These are phyloP conservation scores for Lethrus apterus DNA, from an alignment of 1,140 invertebrate genomes.

Conservation along the genomic window DNA sequence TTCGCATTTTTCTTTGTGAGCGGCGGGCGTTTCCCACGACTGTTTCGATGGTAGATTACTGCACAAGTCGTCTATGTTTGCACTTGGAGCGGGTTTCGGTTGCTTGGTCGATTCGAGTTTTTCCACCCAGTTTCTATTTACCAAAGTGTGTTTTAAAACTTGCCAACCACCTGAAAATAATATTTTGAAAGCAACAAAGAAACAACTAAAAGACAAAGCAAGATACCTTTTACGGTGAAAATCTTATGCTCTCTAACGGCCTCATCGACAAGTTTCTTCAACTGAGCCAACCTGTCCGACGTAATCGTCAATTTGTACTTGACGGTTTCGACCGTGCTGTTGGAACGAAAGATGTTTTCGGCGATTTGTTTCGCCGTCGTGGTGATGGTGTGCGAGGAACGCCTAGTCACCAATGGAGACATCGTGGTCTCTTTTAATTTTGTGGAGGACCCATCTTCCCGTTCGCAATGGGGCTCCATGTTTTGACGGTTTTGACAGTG, in stretches of 20 bases:
- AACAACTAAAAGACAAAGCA: background rate
- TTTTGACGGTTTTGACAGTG: background rate
- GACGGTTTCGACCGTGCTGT: slow-evolving; percentile 22
- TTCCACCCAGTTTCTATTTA: slow-evolving; percentile 56
- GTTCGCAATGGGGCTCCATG: background rate
- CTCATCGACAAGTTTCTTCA: slow-evolving; percentile 43
- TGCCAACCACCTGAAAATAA: slow-evolving; percentile 40
- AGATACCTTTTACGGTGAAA: slow-evolving; percentile 44
- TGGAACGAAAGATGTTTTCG: slow-evolving; percentile 21
- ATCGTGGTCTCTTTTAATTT: slow-evolving; percentile 7
- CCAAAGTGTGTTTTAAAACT: slow-evolving; percentile 46
- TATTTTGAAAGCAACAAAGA: slow-evolving; percentile 2
- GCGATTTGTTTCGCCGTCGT: slow-evolving; percentile 20
- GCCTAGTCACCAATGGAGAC: slow-evolving; percentile 13
- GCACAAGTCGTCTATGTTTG: slow-evolving; percentile 29
- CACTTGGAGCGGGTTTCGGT: background rate
- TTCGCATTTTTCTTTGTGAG: slow-evolving; percentile 45
- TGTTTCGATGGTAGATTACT: slow-evolving; percentile 45
- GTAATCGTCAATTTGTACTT: slow-evolving; percentile 38
- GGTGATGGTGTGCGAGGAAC: slow-evolving; percentile 18
- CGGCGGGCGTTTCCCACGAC: slow-evolving; percentile 40
- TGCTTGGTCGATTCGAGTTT: slow-evolving; percentile 46
- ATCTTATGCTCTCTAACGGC: slow-evolving; percentile 46
- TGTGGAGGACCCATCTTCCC: background rate
- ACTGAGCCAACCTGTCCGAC: slow-evolving; percentile 42